Base-by-base conservation (phyloP, 2,888 invertebrate genomes). In the Alviniconcha strummeri region DNA sequence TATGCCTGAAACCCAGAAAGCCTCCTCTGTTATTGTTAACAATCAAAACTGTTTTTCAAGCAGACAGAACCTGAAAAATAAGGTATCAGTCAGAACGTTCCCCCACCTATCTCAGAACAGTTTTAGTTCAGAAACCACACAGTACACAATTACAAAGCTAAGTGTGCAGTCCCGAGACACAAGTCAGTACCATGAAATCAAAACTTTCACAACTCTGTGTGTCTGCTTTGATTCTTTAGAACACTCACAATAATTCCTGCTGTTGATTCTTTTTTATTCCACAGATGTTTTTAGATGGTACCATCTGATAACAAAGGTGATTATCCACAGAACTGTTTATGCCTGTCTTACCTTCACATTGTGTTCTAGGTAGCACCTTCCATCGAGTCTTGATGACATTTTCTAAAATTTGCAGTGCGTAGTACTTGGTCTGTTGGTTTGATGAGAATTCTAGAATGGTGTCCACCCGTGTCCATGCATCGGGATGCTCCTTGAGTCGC, bases 381-480 rank as follows among this genome's bases (percentile, higher is more conserved):
- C 99, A 99, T 93, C 98, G 95, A 52, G 99, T 98, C 95, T 99
- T 98, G 92, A 99, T 99, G 11, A 99, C 98, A 95, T 98, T 98
- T 95, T 99, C 99, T 92, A 99, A 95, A 93, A 99, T 99, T 95
- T 99, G 99, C 91, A 99, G 95, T 76, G 99, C 99, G 95, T 98
- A 99, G 94, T 98, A 99, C 95, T 99, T 99, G 85, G 99, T 99
- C 95, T 99, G 98, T 94, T 98, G 98, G 94, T 99, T 98, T 78
- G 93, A 94, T 15, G 99, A 99, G 95, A 96, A 99, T 95, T 99
- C 99, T 91, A 99, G 95, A 94, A 99, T 99, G 84, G 99, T 98
- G 94, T 99, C 99, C 86, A 99, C 99, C 90, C 99, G 95, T 71
- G 98, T 99, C 99, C 99, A 99, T 71, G 99, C 98, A 95, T 99